Evolutionary conservation across 2,888 invertebrate genomes (phyloP), one percentile per base, ranked within the genome.

Genomic region (Aleiodes leptofemur): DNA sequence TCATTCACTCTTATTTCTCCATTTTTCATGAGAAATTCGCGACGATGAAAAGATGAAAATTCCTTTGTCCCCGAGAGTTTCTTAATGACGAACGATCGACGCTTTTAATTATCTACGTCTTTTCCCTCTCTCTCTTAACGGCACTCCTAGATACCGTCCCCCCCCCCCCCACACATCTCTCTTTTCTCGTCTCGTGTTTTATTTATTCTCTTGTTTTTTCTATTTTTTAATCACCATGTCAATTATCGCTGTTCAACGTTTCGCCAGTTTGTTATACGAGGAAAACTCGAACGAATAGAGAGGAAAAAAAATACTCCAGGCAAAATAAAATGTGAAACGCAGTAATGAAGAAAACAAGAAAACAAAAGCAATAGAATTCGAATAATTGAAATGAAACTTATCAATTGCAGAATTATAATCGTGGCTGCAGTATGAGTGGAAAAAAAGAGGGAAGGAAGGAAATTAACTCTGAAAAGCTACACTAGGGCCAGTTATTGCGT

Each of bases 1-100:
- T 43, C 43, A 7, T 43, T 43, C 34, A 7, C 4, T 9, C 11
- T 43, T 43, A 6, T 8, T 34, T 34, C 59, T 48, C 29, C 48
- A 48, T 7, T 53, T 48, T 56, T 70, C 43, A 50, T 56, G 29
- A 57, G 11, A 48, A 29, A 59, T 9, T 48, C 29, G 43, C 13
- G 50, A 59, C 38, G 16, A 51, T 13, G 6, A 11, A 38, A 23
- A 23, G 13, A 51, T 14, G 66, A 68, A 16, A 8, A 56, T 31
- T 29, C 14, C 34, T 69, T 71, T 57, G 50, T 51, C 64, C 57
- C n/a, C 38, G 8, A 3, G 43, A 14, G 29, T 55, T 77, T 82
- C 82, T 83, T 84, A 83, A 85, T 82, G 84, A 83, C 82, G 82
- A 76, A 81, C 79, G 81, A 84, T 85, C 86, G 86, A 85, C 82